A percentile compares a stretch with the other conserved stretches of the same genome.
Evolutionary conservation across 2,113 vertebrate species (phyloP).

Genomic region (Struthio camelus): DNA sequence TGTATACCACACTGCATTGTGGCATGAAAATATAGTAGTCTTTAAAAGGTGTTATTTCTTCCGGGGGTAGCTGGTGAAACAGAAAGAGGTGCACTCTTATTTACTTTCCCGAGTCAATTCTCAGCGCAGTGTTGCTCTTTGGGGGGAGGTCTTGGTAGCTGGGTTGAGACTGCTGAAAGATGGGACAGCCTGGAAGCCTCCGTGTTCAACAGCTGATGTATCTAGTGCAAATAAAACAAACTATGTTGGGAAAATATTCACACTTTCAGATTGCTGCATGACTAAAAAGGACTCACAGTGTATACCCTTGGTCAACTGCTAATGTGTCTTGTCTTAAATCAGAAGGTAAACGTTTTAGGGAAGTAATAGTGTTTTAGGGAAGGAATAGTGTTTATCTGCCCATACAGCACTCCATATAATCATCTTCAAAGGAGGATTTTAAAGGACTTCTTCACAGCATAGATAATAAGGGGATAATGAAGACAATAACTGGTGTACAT

Average conservation of each 20-base stretch:
- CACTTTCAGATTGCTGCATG: background rate
- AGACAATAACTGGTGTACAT: background rate
- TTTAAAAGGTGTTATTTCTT: background rate
- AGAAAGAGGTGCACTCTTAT: background rate
- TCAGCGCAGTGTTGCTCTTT: background rate
- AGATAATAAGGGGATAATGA: background rate
- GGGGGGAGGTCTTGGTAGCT: background rate
- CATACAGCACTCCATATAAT: background rate
- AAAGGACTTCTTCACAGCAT: background rate
- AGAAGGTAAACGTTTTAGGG: background rate
- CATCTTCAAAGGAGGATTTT: background rate
- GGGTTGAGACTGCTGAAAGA: background rate
- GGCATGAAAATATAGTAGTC: background rate
- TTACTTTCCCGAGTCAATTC: background rate
- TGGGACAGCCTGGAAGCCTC: background rate
- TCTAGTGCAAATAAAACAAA: background rate
- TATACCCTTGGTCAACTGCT: background rate
- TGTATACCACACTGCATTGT: background rate
- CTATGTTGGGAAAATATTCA: background rate
- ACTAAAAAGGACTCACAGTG: background rate
- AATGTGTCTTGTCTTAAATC: background rate
- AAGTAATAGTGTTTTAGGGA: background rate
- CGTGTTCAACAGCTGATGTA: background rate
- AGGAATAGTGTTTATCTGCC: background rate
- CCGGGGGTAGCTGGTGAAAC: background rate